Evolutionary conservation across 1,140 invertebrate species (phyloP).

Genomic region (Hypsibius dujardini): DNA sequence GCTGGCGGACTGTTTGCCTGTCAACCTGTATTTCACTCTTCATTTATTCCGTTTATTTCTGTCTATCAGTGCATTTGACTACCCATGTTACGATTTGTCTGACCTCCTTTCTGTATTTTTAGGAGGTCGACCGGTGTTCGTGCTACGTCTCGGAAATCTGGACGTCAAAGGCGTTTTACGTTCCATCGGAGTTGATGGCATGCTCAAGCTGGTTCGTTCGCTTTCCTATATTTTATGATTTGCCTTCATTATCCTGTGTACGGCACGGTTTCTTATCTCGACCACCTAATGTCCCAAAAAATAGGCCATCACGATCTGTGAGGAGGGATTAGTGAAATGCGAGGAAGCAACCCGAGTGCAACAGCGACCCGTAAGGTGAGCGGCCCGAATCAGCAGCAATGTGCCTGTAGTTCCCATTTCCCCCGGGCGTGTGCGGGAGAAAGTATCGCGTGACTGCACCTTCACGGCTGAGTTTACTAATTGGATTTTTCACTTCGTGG

Average conservation of each 20-base stretch:
- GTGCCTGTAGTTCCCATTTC: background rate
- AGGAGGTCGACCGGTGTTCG: conserved; percentile 76
- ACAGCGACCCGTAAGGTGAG: conserved; percentile 51
- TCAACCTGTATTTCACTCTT: too few relatives aligned
- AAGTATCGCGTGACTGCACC: background rate
- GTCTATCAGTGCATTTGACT: too few relatives aligned
- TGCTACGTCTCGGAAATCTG: conserved; percentile 73
- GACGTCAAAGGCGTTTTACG: conserved; percentile 84
- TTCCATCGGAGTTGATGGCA: conserved; percentile 75
- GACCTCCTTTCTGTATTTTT: conserved; percentile 26
- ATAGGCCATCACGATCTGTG: conserved; percentile 42
- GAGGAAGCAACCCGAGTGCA: conserved; percentile 57
- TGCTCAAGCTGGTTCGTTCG: conserved; percentile 57
- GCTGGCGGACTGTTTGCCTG: too few relatives aligned
- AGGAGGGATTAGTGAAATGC: conserved; percentile 59
- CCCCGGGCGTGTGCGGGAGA: too few relatives aligned
- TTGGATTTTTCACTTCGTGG: conserved; percentile 19
- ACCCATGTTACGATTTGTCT: conserved; percentile 2
- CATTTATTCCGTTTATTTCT: too few relatives aligned
- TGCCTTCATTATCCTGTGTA: background rate
- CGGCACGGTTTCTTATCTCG: background rate
- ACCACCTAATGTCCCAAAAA: background rate
- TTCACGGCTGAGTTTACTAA: conserved; percentile 6
- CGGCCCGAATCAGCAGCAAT: background rate
- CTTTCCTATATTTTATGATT: conserved; percentile 28